phyloP scores from a whole-genome alignment of 2,888 invertebrate genomes.

The Candidula unifasciata region DNA sequence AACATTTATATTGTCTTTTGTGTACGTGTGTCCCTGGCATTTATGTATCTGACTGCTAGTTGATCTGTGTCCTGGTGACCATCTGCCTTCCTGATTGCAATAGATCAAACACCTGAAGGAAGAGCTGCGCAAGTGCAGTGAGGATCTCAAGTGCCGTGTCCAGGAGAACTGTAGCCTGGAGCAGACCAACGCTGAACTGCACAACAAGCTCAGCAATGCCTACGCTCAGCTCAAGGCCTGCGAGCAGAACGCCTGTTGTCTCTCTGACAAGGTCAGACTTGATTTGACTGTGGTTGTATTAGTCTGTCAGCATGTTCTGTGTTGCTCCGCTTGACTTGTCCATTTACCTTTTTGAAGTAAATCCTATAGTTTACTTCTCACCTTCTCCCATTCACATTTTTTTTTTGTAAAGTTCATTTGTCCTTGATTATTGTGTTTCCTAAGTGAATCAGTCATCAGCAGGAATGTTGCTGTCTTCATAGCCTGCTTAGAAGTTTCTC shows the following conservation, averaged over 20 bases:
- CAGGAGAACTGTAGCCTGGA: constrained; percentile 45
- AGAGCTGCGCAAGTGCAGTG: constrained; percentile 31
- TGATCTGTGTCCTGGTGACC: no score
- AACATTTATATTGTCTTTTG: no score
- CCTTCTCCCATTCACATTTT: no score
- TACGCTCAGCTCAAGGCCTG: constrained; percentile 32
- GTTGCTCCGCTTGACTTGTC: background rate
- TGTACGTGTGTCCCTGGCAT: no score
- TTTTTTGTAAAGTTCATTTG: background rate
- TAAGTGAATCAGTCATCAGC: background rate
- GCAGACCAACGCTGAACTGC: constrained; percentile 27
- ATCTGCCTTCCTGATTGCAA: no score
- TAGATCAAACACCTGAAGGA: constrained; percentile 49
- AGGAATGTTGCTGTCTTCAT: background rate
- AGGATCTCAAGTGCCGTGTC: constrained; percentile 45
- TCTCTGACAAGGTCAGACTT: constrained; percentile 40
- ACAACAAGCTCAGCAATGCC: constrained; percentile 28
- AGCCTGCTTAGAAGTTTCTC: background rate
- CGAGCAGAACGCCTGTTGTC: constrained; percentile 40
- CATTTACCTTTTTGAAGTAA: background rate
- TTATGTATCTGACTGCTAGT: no score
- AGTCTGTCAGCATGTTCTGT: background rate
- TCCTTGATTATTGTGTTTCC: no score
- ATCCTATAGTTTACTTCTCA: no score
- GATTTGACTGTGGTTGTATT: background rate